Evolutionary conservation across 2,797 vertebrate genomes (phyloP), one percentile per base, ranked within the genome.

Genomic region (Pangasius larnaudii): DNA sequence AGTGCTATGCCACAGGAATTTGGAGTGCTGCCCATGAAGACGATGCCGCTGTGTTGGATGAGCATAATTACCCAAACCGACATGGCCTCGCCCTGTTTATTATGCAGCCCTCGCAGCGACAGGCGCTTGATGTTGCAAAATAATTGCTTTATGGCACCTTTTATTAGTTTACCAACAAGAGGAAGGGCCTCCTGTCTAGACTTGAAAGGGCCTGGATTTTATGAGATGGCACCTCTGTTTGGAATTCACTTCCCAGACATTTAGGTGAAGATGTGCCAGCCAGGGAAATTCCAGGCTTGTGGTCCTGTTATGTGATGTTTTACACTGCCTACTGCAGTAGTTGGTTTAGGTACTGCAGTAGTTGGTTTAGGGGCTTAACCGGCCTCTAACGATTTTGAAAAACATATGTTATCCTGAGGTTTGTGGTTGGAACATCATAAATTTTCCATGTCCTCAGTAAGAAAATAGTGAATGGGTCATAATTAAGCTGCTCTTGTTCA

Each of bases 111-210:
- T 89, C 77, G 86, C 85, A 91, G 91, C 86, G 86, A 77, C 90
- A 86, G 92, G 88, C 67, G 92, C 94, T 95, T 95, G 94, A 95
- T 96, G 93, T 93, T 94, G 93, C 90, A 91, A 86, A 95, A 95
- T 95, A 95, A 95, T 95, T 92, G 92, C 91, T 96, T 96, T 93
- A 95, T 91, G 91, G 94, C 91, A 56, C 82, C 36, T 94, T 96
- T 96, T 96, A 96, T 94, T 94, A 94, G 95, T 95, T 95, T 95
- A 95, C 94, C 94, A 95, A 95, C 95, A 95, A 95, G 93, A 94
- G 95, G 95, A 95, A 96, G 93, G 93, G 93, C 94, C 82, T 95
- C 59, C 93, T 94, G 96, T 96, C 95, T 96, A 96, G 96, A 96
- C 96, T 93, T 94, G 91, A 94, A 95, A 94, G 91, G 89, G 89